phyloP scores from a whole-genome alignment of 2,888 invertebrate species.

The Latrodectus hesperus region DNA sequence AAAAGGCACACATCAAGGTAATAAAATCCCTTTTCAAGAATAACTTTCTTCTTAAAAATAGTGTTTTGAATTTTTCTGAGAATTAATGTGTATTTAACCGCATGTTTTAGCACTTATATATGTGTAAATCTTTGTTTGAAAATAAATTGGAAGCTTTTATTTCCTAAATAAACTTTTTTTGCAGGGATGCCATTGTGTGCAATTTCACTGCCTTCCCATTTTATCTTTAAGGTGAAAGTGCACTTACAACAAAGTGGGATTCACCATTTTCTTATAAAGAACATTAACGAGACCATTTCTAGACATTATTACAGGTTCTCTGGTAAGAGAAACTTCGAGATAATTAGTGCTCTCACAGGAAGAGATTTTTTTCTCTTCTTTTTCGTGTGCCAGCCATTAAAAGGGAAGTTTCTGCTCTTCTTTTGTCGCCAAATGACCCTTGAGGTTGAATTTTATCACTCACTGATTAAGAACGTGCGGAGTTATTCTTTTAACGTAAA shows the following conservation, averaged over 20 bases:
- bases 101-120: constrained; percentile 11
- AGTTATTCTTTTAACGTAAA: constrained; percentile 38
- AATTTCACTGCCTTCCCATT: neutral
- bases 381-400: constrained; percentile 30
- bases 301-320: constrained; percentile 29
- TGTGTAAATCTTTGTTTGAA: constrained; percentile 26
- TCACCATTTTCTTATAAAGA: constrained; percentile 23
- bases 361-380: constrained; percentile 27
- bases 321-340: constrained; percentile 34
- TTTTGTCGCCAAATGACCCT: constrained; percentile 26
- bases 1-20: too few relatives aligned
- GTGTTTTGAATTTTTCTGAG: neutral
- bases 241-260: constrained; percentile 23
- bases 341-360: constrained; percentile 36
- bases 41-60: neutral
- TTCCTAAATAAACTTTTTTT: neutral
- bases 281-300: constrained; percentile 23
- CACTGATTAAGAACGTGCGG: constrained; percentile 38
- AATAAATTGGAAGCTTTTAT: constrained; percentile 7
- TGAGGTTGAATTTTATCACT: constrained; percentile 39
- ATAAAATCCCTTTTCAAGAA: too few relatives aligned
- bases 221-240: neutral
- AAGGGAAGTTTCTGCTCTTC: constrained; percentile 22
- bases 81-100: neutral
- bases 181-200: neutral